Evolutionary conservation across 2,888 invertebrate genomes (phyloP).

Genomic region (Polydrusus tereticollis): DNA sequence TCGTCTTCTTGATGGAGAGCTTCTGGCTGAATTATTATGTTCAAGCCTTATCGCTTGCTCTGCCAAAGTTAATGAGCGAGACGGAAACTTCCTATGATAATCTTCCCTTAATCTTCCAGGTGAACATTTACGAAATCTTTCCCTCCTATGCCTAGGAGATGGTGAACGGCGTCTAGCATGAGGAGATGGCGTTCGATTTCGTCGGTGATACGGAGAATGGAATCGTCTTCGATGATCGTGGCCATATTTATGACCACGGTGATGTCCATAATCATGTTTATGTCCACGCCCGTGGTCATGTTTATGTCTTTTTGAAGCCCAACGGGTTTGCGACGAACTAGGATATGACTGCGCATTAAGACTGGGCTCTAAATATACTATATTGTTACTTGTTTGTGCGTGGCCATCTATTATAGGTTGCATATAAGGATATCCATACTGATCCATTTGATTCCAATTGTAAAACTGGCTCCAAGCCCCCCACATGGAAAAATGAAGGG

Average conservation of each 20-base stretch:
- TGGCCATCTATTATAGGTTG: neutral
- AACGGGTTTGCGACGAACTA: neutral
- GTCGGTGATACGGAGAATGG: neutral
- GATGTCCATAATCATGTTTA: neutral
- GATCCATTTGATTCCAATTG: constrained; percentile 18
- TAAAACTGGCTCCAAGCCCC: constrained; percentile 26
- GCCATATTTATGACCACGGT: neutral
- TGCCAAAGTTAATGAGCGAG: neutral
- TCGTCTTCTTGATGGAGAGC: neutral
- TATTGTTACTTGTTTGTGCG: neutral
- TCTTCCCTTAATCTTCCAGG: neutral
- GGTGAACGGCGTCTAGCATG: neutral
- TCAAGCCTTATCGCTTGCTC: neutral
- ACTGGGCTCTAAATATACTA: neutral
- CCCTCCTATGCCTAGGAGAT: neutral
- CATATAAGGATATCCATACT: neutral
- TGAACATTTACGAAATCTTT: neutral
- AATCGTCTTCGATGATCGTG: neutral
- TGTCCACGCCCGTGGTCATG: neutral
- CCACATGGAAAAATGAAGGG: constrained; percentile 28
- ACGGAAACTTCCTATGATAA: neutral
- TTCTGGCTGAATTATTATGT: neutral
- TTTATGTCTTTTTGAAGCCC: neutral
- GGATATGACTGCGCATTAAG: neutral
- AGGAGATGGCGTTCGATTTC: neutral